A percentile compares a stretch with the other conserved stretches of the same genome.
These are phyloP conservation scores for Lepidotrigona ventralis DNA, from an alignment of 1,140 invertebrate genomes.

Conservation along the genomic window DNA sequence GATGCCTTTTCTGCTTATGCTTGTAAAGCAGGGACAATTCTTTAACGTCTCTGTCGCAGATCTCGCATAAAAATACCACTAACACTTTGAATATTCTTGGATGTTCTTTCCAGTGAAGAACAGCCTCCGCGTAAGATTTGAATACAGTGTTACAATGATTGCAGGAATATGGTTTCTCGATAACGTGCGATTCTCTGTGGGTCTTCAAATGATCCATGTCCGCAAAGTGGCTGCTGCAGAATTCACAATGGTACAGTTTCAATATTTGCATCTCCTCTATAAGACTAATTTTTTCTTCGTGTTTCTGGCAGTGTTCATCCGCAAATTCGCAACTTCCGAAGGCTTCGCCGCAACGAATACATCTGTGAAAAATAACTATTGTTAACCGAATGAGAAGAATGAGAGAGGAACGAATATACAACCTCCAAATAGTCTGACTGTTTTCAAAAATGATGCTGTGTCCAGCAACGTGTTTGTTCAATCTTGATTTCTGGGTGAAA, in stretches of 20 bases:
- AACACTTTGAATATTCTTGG: constrained; percentile 63
- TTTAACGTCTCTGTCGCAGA: constrained; percentile 67
- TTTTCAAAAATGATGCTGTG: constrained; percentile 65
- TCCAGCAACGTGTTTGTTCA: constrained; percentile 66
- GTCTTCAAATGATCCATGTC: constrained; percentile 77
- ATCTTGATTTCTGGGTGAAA: constrained; percentile 68
- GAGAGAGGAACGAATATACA: not conserved
- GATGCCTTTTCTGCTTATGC: constrained; percentile 74
- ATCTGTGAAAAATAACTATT: constrained; percentile 26
- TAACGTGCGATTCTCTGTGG: constrained; percentile 79
- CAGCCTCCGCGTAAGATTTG: constrained; percentile 78
- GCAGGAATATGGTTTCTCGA: constrained; percentile 81
- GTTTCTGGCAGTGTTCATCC: constrained; percentile 58
- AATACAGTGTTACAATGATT: constrained; percentile 79
- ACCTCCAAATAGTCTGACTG: constrained; percentile 63
- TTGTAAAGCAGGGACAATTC: constrained; percentile 69
- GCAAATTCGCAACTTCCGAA: constrained; percentile 57
- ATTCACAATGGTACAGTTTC: constrained; percentile 82
- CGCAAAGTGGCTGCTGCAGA: constrained; percentile 81
- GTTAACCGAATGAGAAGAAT: not conserved
- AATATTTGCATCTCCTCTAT: constrained; percentile 61
- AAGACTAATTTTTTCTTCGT: constrained; percentile 57
- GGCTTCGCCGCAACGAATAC: constrained; percentile 59
- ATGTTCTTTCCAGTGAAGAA: constrained; percentile 81
- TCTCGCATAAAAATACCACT: constrained; percentile 62